Conservation (phyloP, 2,888 invertebrate species). For the Eurois occulta region DNA sequence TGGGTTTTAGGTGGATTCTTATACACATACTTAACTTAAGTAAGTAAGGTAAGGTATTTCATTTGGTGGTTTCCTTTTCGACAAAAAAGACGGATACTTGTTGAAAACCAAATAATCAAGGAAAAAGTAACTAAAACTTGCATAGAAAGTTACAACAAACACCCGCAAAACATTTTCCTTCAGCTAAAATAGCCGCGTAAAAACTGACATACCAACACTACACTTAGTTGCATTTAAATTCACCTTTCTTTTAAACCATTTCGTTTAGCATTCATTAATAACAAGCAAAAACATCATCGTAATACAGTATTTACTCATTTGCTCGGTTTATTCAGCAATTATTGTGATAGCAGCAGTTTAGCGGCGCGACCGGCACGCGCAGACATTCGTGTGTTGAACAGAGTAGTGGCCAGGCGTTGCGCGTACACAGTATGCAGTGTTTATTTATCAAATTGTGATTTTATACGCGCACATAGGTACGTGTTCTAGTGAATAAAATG, state of each 20-base stretch:
- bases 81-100: neutral
- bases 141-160: constrained; percentile 42
- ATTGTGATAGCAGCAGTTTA: constrained; percentile 52
- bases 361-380: constrained; percentile 56
- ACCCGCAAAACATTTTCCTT: constrained; percentile 26
- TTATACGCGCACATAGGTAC: constrained; percentile 51
- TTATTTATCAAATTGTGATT: constrained; percentile 63
- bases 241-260: constrained; percentile 55
- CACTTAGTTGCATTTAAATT: constrained; percentile 47
- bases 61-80: neutral
- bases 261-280: constrained; percentile 41
- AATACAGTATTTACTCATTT: constrained; percentile 47
- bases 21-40: neutral
- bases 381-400: constrained; percentile 61
- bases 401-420: constrained; percentile 57
- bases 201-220: constrained; percentile 36
- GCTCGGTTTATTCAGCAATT: constrained; percentile 57
- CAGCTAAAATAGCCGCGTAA: constrained; percentile 45
- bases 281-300: constrained; percentile 51
- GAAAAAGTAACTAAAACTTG: constrained; percentile 28
- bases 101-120: constrained; percentile 7
- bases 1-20: neutral
- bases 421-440: constrained; percentile 53
- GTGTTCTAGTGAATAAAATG: constrained; percentile 53
- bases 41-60: neutral